phyloP scores from a whole-genome alignment of 2,113 vertebrate genomes.

The Dissostichus mawsoni region DNA sequence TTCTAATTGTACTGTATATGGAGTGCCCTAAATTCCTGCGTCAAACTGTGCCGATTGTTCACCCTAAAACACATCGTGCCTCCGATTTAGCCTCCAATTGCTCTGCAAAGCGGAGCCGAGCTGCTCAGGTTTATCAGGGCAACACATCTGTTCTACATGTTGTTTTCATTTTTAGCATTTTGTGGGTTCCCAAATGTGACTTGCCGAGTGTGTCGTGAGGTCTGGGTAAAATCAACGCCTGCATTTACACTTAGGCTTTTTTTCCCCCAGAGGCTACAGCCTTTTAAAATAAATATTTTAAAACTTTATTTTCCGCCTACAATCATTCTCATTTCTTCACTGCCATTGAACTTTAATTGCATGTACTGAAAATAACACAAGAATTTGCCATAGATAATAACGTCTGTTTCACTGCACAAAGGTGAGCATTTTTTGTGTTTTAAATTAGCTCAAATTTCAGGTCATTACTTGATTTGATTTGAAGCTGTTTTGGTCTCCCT shows the following conservation, averaged over 20 bases:
- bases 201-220: slow-evolving; percentile 46
- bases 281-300: slow-evolving; percentile 64
- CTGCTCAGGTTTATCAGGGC: slow-evolving; percentile 64
- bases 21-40: slow-evolving; percentile 57
- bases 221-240: slow-evolving; percentile 57
- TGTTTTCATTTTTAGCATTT: slow-evolving; percentile 72
- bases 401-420: slow-evolving; percentile 67
- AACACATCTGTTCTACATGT: slow-evolving; percentile 68
- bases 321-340: slow-evolving; percentile 69
- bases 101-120: slow-evolving; percentile 36
- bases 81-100: slow-evolving; percentile 15
- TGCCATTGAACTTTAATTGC: slow-evolving; percentile 64
- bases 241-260: slow-evolving; percentile 34
- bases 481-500: slow-evolving; percentile 59
- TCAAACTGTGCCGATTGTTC: slow-evolving; percentile 49
- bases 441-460: slow-evolving; percentile 64
- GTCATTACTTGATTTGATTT: slow-evolving; percentile 75
- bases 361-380: slow-evolving; percentile 70
- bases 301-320: slow-evolving; percentile 40
- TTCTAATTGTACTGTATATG: slow-evolving; percentile 65
- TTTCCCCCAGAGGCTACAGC: slow-evolving; percentile 15
- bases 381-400: slow-evolving; percentile 79
- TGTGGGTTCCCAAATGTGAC: slow-evolving; percentile 74
- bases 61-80: slow-evolving; percentile 58
- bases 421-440: slow-evolving; percentile 65